Base-by-base conservation (phyloP, 2,797 vertebrate genomes). In the Platalea minor region DNA sequence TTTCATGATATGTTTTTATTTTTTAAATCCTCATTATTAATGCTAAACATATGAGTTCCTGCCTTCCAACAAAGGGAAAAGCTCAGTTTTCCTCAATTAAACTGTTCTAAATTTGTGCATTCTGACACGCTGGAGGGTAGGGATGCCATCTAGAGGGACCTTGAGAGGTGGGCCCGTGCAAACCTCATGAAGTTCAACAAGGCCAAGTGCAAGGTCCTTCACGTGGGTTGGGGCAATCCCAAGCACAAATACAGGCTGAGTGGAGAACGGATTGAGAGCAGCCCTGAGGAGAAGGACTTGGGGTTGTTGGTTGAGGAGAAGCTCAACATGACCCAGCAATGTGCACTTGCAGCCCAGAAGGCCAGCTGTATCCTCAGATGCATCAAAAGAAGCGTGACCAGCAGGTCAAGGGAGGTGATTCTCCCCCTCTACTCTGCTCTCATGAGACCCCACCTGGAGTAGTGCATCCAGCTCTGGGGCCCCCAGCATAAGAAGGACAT, bases 1-100 rank as follows among this genome's bases (percentile, higher is more conserved):
- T 79, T 35, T 63, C n/a, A 68, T 4, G 2, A 46, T 9, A 35
- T 0, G 24, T 0, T 18, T 90, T 39, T 8, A 5, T 4, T 63
- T 68, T 77, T 35, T 3, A 35, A 68, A 29, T 53, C 29, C 26
- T 45, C 21, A 20, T 33, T 35, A 24, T 35, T 50, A 72, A 54
- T 2, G 5, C 18, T 65, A 48, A 85, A 26, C 25, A 26, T 56
- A 19, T 16, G 13, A 69, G 35, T 17, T 72, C n/a, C 20, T 82
- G 31, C 39, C 37, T 82, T 64, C 35, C 18, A 65, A 11, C 15
- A 25, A 33, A 12, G 16, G 15, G 13, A 31, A 45, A 73, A 75
- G 37, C 54, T 76, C 23, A 3, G 4, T 60, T 79, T 53, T 75
- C 54, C 45, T 72, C 39, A 8, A 2, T 14, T 3, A 73, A 46